Base-by-base conservation (phyloP, 2,113 vertebrate genomes). In the Tor tambroides region DNA sequence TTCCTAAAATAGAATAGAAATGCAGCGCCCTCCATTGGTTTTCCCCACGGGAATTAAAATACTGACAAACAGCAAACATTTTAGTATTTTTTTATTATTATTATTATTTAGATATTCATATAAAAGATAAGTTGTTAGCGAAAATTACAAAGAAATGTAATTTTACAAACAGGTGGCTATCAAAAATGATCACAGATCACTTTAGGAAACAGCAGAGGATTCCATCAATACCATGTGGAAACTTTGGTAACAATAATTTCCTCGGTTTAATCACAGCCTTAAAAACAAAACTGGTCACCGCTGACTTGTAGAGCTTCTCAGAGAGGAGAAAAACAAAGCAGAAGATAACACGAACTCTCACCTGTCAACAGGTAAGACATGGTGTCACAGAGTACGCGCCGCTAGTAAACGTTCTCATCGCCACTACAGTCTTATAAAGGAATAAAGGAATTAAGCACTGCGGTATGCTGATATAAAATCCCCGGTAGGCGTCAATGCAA, bases 11-110 rank as follows among this genome's bases (percentile, higher is more conserved):
- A 86, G 81, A 32, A 46, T 43, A 28, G 72, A 80, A 86, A 78
- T 11, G 75, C 75, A 79, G 71, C 69, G 84, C 76, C 87, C 80
- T 83, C 87, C 15, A 28, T 69, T 30, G 89, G 85, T 65, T 90
- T 59, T 67, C 26, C 30, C 46, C 54, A 76, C 6, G n/a, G 54
- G 14, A 80, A 41, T 38, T 51, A 56, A 4, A 86, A 69, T 26
- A 80, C 9, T 56, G 19, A 35, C 74, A 38, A 81, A 23, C 21
- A 63, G 21, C 38, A 83, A 59, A 86, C 26, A n/a, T 59, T n/a
- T 30, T 38, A 83, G 28, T 67, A 30, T 2, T 6, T 5, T 59
- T 21, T 51, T 30, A 23, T 49, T 61, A n/a, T n/a, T n/a, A n/a
- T n/a, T n/a, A n/a, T 81, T 82, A 82, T 82, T 82, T 12, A 43